Percentiles rank a stretch among this genome's conserved stretches.
Evolutionary conservation across 1,140 invertebrate genomes (phyloP).

Genomic region (Drosophila bocki): DNA sequence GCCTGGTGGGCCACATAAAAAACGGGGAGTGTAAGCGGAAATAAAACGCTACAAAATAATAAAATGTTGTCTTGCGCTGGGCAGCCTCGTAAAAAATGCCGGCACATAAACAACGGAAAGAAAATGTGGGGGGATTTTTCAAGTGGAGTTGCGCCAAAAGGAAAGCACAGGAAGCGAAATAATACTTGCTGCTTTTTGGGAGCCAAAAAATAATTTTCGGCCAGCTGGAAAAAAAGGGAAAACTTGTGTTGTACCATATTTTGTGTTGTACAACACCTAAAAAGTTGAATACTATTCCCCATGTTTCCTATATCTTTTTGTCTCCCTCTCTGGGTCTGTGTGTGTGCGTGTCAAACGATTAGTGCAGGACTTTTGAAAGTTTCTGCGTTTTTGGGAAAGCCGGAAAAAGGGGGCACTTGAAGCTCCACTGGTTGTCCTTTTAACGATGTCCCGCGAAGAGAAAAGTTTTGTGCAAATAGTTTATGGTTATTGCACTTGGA

Average conservation of each 20-base stretch:
- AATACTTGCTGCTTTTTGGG: constrained; percentile 43
- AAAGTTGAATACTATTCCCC: constrained; percentile 48
- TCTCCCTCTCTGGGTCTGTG: background rate
- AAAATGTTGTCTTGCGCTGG: constrained; percentile 64
- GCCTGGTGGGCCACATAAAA: constrained; percentile 50
- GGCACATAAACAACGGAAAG: constrained; percentile 51
- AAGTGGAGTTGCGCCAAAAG: constrained; percentile 25
- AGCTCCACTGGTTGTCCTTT: constrained; percentile 39
- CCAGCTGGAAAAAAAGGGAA: constrained; percentile 6
- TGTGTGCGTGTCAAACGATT: constrained; percentile 61
- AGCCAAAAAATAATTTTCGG: constrained; percentile 62
- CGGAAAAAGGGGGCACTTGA: constrained; percentile 31
- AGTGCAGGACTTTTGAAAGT: constrained; percentile 75
- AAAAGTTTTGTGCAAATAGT: constrained; percentile 79
- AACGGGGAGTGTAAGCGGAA: constrained; percentile 69
- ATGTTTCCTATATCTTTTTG: constrained; percentile 1
- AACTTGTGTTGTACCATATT: constrained; percentile 40
- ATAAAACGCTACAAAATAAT: constrained; percentile 76
- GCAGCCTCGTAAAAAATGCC: constrained; percentile 52
- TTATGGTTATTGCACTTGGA: constrained; percentile 72
- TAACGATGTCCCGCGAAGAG: constrained; percentile 62
- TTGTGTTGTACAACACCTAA: constrained; percentile 56
- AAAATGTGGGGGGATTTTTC: constrained; percentile 12
- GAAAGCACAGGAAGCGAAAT: constrained; percentile 30
- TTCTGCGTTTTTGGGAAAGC: constrained; percentile 66